Evolutionary conservation across 1,140 invertebrate species (phyloP).

Genomic region (Sipha flava): DNA sequence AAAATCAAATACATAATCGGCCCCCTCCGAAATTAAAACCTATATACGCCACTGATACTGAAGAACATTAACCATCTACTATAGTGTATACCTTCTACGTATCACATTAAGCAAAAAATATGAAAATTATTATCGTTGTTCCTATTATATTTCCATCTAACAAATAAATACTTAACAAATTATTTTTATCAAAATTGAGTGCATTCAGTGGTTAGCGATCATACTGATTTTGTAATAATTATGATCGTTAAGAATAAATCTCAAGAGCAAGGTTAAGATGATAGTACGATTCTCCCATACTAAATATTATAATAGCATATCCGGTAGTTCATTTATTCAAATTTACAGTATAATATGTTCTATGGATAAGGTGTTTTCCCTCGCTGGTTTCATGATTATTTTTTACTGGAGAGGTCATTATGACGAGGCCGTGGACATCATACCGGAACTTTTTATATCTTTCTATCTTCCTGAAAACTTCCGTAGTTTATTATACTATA

Average conservation of each 20-base stretch:
- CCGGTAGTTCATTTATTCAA: neutral
- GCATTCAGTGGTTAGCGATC: too few relatives aligned
- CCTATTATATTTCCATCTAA: too few relatives aligned
- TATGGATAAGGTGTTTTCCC: neutral
- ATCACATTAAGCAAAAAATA: too few relatives aligned
- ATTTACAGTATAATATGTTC: neutral
- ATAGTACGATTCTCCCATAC: neutral
- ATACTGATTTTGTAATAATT: neutral
- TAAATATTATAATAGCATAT: too few relatives aligned
- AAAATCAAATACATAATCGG: too few relatives aligned
- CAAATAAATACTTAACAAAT: too few relatives aligned
- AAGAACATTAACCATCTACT: too few relatives aligned
- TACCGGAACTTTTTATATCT: neutral
- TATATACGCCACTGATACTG: too few relatives aligned
- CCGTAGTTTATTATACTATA: neutral
- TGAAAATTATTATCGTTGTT: too few relatives aligned
- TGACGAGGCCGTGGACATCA: neutral
- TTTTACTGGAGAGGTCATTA: neutral
- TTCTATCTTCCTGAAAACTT: neutral
- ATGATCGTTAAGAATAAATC: neutral
- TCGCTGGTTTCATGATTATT: neutral
- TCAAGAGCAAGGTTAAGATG: neutral
- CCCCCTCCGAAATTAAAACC: too few relatives aligned
- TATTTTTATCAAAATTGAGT: too few relatives aligned
- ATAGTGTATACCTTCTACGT: too few relatives aligned